Evolutionary conservation across 2,888 invertebrate genomes (phyloP), one percentile per base, ranked within the genome.

Genomic region (Toxonevra muliebris): DNA sequence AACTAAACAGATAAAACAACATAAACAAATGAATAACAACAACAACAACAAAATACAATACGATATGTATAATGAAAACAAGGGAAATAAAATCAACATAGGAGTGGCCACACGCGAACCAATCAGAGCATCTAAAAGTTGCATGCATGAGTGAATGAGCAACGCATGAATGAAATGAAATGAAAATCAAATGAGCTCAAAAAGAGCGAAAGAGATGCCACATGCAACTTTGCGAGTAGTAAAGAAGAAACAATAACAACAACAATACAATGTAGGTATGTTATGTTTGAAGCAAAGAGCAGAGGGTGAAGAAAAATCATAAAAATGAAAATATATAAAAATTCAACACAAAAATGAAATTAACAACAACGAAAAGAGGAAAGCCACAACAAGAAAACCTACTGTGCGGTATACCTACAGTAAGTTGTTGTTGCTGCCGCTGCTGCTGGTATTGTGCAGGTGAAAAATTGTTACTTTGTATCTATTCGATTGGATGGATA

Each of bases 81-180:
- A 48, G 50, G 50, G 43, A 67, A 61, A 70, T 57, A 58, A 61
- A 71, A 66, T 68, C 66, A 69, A 71, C 64, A 69, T 62, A 71
- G 73, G 75, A 69, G 74, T 71, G 74, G 73, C 73, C 69, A 71
- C 70, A 54, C 61, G 55, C 54, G 60, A 53, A 64, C 75, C 75
- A 75, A 75, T 75, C 73, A 70, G 65, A 73, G 64, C 57, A 59
- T 13, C 52, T 57, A n/a, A 20, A 59, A 66, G 61, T 64, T 60
- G 65, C 53, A 61, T 17, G 42, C 20, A 48, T 30, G 66, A 63
- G 57, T 57, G 66, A 65, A 57, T 48, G 41, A 41, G 41, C 59
- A 63, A 30, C 30, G 2, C 30, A 30, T 7, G 7, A 30, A 30
- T 30, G 7, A 7, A 30, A 30, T 30, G 30, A 52, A 53, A 55